Evolutionary conservation across 2,797 vertebrate species (phyloP).

Genomic region (Crocodylus rhombifer): DNA sequence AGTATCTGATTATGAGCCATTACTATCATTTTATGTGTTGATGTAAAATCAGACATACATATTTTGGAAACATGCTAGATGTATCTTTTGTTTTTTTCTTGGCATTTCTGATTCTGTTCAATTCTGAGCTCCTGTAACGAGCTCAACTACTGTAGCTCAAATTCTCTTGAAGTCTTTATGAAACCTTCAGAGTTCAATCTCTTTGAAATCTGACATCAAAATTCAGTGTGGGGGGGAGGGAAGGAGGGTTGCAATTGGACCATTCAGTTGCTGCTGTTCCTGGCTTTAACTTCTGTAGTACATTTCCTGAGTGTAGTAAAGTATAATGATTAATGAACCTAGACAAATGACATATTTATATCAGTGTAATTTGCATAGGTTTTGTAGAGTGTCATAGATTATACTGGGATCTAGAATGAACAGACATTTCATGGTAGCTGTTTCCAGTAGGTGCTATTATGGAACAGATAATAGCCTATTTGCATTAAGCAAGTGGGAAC

Average conservation of each 20-base stretch:
- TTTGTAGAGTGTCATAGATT: too few relatives aligned
- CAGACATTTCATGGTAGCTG: too few relatives aligned
- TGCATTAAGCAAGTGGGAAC: too few relatives aligned
- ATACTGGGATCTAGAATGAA: too few relatives aligned
- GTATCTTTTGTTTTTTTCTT: constrained; percentile 68
- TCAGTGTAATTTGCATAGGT: too few relatives aligned
- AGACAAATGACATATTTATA: too few relatives aligned
- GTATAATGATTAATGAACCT: constrained; percentile 39
- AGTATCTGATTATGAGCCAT: constrained; percentile 42
- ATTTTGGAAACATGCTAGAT: constrained; percentile 62
- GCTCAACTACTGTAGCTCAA: constrained; percentile 39
- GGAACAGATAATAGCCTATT: too few relatives aligned
- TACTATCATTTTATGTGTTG: constrained; percentile 43
- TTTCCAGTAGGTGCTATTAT: too few relatives aligned
- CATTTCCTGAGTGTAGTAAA: constrained; percentile 43
- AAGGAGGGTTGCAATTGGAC: not conserved
- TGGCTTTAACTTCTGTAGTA: constrained; percentile 36
- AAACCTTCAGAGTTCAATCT: constrained; percentile 69
- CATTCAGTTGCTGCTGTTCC: constrained; percentile 41
- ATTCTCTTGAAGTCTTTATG: constrained; percentile 75
- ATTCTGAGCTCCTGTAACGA: constrained; percentile 74
- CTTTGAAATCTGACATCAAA: constrained; percentile 77
- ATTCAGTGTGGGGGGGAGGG: constrained; percentile 34
- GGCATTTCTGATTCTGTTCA: constrained; percentile 66
- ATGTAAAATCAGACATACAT: constrained; percentile 63